These are phyloP conservation scores for Carcharodon carcharias DNA, from an alignment of 2,797 vertebrate genomes.

Conservation along the genomic window DNA sequence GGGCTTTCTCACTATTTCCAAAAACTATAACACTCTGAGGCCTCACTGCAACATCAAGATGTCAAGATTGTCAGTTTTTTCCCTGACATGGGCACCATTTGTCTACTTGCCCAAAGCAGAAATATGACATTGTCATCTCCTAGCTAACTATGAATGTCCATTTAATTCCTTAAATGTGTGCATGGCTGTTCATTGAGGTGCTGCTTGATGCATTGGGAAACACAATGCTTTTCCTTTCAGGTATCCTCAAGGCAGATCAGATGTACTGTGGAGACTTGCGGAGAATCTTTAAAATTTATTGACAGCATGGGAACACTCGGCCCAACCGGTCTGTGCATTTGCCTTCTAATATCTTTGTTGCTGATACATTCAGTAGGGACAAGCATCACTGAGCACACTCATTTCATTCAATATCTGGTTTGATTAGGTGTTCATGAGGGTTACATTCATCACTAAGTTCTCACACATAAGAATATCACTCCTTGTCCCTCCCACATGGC, in stretches of 20 bases:
- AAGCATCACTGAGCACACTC: not conserved
- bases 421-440: not conserved
- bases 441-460: not conserved
- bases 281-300: not conserved
- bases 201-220: not conserved
- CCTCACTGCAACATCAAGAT: not conserved
- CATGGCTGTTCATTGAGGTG: not conserved
- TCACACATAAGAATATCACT: not conserved
- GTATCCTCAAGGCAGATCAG: not conserved
- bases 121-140: not conserved
- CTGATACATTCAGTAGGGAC: not conserved
- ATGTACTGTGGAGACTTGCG: not conserved
- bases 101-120: not conserved
- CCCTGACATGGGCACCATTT: not conserved
- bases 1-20: constrained; percentile 5
- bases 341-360: not conserved
- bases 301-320: not conserved
- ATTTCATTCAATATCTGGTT: no score
- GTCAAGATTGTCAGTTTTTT: not conserved
- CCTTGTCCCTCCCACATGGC: not conserved
- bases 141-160: not conserved
- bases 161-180: not conserved
- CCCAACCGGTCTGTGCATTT: not conserved
- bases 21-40: not conserved
- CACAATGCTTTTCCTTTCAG: not conserved